Conservation (phyloP, 2,888 invertebrate genomes). For the Criorhina ranunculi region DNA sequence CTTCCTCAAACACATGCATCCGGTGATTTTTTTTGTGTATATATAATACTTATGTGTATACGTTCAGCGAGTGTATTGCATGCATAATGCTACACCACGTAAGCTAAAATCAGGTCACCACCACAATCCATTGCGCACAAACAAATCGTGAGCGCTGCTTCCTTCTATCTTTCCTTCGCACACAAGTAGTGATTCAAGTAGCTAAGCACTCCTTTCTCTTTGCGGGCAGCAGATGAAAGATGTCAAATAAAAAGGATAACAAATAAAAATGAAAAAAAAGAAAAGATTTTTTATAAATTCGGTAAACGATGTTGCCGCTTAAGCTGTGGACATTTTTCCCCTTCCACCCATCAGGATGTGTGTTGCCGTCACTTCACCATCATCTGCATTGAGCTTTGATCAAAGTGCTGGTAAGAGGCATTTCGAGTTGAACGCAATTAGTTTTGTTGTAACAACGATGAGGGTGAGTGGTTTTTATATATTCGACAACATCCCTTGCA, state of each 20-base stretch:
- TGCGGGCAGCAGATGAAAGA: conserved; percentile 43
- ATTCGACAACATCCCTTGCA: conserved; percentile 41
- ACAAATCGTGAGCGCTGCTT: conserved; percentile 51
- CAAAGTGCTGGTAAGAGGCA: conserved; percentile 64
- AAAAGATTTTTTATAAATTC: conserved; percentile 46
- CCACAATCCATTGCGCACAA: conserved; percentile 70
- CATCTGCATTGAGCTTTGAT: conserved; percentile 45
- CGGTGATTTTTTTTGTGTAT: conserved; percentile 22
- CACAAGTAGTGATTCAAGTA: conserved; percentile 27
- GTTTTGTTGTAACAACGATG: conserved; percentile 55
- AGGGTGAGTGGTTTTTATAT: conserved; percentile 40
- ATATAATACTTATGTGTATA: not conserved
- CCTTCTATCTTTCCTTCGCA: conserved; percentile 18
- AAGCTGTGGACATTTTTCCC: conserved; percentile 52
- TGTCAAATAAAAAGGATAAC: conserved; percentile 7
- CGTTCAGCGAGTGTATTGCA: conserved; percentile 37
- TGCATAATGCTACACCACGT: conserved; percentile 48
- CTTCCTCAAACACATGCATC: conserved; percentile 50
- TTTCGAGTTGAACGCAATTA: conserved; percentile 71
- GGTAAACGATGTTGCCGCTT: conserved; percentile 66
- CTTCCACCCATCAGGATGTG: not conserved
- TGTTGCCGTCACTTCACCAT: conserved; percentile 37
- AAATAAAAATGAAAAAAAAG: conserved; percentile 17
- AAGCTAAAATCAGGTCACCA: conserved; percentile 69
- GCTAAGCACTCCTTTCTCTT: conserved; percentile 31